phyloP scores from a whole-genome alignment of 2,113 vertebrate species.

The Athene cunicularia region DNA sequence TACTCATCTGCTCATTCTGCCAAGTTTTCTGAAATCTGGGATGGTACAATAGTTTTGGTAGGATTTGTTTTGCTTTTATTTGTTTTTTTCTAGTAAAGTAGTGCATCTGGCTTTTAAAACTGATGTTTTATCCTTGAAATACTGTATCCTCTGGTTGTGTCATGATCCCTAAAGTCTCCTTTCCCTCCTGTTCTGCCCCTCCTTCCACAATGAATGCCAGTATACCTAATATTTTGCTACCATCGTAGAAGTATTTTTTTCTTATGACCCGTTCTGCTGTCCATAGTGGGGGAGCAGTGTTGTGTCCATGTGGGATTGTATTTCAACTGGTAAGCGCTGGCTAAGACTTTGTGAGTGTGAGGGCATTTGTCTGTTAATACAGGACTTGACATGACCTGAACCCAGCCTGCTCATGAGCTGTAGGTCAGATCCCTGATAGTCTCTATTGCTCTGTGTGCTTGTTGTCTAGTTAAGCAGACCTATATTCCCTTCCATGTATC shows the following conservation, averaged over 20 bases:
- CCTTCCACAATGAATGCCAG: not conserved
- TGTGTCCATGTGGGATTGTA: not conserved
- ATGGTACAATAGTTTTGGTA: not conserved
- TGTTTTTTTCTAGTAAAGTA: not conserved
- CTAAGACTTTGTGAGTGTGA: not conserved
- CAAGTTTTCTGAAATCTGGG: not conserved
- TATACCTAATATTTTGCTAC: not conserved
- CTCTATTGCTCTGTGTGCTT: not conserved
- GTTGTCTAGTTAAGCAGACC: not conserved
- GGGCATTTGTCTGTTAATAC: not conserved
- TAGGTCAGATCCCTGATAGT: not conserved
- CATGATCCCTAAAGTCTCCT: not conserved
- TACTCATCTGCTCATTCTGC: not conserved
- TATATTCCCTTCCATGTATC: not conserved
- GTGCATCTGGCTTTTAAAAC: not conserved
- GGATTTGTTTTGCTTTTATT: not conserved
- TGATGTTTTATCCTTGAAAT: not conserved
- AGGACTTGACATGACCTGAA: not conserved
- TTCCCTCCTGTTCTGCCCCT: not conserved
- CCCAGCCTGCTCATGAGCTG: not conserved
- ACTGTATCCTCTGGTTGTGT: not conserved
- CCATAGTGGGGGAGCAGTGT: not conserved
- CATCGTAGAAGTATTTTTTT: not conserved
- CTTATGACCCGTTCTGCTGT: rapidly evolving
- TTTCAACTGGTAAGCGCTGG: not conserved